phyloP scores from a whole-genome alignment of 2,888 invertebrate species.

The Merodon equestris region DNA sequence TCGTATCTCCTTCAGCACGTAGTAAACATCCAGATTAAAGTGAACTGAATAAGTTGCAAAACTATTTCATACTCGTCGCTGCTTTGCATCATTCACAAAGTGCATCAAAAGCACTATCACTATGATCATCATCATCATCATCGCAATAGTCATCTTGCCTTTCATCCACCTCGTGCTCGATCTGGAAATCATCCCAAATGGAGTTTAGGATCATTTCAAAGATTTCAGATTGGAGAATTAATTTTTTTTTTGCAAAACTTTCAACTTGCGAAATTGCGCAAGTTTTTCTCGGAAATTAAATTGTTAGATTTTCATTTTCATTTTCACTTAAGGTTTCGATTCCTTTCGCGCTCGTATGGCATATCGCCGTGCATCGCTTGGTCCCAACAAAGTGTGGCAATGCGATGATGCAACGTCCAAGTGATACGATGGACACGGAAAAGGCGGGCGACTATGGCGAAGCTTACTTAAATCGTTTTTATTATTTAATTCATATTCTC shows the following conservation, averaged over 20 bases:
- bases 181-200: background rate
- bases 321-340: too few relatives aligned
- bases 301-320: too few relatives aligned
- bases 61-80: conserved; percentile 17
- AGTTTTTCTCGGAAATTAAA: background rate
- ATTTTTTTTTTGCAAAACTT: conserved; percentile 35
- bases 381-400: too few relatives aligned
- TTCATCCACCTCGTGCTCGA: background rate
- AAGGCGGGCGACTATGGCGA: too few relatives aligned
- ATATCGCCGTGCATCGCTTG: too few relatives aligned
- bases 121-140: background rate
- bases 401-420: background rate
- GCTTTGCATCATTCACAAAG: conserved; percentile 21
- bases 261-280: conserved; percentile 21
- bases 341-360: too few relatives aligned
- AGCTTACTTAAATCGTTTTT: conserved; percentile 12
- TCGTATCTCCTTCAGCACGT: too few relatives aligned
- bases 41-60: conserved; percentile 44
- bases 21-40: conserved; percentile 15
- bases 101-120: conserved; percentile 10
- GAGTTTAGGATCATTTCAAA: conserved; percentile 21
- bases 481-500: conserved; percentile 2
- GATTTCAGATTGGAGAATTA: conserved; percentile 37
- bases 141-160: conserved; percentile 17
- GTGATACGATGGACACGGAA: too few relatives aligned